Evolutionary conservation across 2,888 invertebrate genomes (phyloP).

Genomic region (Cryptus armator): DNA sequence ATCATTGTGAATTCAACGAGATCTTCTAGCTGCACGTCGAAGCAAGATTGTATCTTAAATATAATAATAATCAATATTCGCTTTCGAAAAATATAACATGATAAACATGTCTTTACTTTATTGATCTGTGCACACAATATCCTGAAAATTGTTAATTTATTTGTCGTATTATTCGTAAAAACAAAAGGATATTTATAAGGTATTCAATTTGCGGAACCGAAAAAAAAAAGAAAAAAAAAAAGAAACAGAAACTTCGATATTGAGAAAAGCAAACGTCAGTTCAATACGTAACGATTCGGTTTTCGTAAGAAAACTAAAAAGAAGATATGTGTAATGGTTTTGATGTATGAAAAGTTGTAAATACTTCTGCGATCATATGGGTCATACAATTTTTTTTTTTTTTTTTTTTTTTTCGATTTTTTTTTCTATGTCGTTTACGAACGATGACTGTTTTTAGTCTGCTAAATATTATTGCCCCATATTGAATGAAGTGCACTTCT

Average conservation of each 20-base stretch:
- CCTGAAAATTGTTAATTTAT: constrained; percentile 76
- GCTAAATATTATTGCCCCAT: constrained; percentile 39
- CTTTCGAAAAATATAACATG: constrained; percentile 81
- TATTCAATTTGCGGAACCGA: constrained; percentile 19
- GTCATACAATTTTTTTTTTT: constrained; percentile 29
- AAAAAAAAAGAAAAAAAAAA: constrained; percentile 11
- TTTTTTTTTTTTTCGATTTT: constrained; percentile 28
- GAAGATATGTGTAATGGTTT: constrained; percentile 59
- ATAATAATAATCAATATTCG: constrained; percentile 79
- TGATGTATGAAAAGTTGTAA: constrained; percentile 66
- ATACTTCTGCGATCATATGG: constrained; percentile 59
- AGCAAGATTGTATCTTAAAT: constrained; percentile 83
- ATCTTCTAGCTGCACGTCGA: constrained; percentile 78
- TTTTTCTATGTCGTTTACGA: constrained; percentile 34
- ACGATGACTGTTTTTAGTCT: constrained; percentile 28
- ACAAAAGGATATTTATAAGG: constrained; percentile 59
- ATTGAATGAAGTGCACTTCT: constrained; percentile 57
- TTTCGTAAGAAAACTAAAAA: constrained; percentile 16
- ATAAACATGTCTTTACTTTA: constrained; percentile 82
- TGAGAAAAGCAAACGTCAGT: background rate
- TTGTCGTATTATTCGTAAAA: constrained; percentile 38
- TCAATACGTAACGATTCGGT: constrained; percentile 25
- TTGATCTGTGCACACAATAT: constrained; percentile 82
- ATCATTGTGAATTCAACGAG: constrained; percentile 70
- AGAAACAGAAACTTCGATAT: background rate